Evolutionary conservation across 2,888 invertebrate genomes (phyloP), one percentile per base, ranked within the genome.

Genomic region (Stramonita haemastoma): DNA sequence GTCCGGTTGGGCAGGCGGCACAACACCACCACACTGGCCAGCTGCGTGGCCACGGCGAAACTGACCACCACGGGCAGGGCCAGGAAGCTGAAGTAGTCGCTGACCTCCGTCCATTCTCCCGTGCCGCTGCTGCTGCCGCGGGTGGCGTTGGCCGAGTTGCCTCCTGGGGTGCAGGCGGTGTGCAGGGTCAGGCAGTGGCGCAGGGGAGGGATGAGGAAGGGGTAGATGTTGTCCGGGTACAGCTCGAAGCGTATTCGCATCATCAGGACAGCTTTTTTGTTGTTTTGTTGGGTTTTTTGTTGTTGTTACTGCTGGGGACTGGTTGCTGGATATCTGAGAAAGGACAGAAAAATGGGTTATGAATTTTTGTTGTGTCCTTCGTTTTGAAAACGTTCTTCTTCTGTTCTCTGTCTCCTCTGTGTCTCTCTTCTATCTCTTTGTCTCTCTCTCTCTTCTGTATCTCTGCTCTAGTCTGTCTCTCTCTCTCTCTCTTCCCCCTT

Each of bases 21-120:
- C 56, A 95, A 90, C n/a, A 95, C 94, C 29, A 94, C 90, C n/a
- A 95, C 91, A 90, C 94, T 95, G 87, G 95, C 91, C 70, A 95
- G 81, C 87, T 95, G 94, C 29, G 93, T 93, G 56, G 95, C 89
- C 57, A 95, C 89, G 22, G 95, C 94, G 87, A 94, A 93, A 13
- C 90, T 89, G 19, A 95, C 90, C 70, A 95, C 93, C 66, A 94
- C 92, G 13, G 95, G 95, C 70, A 95, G 92, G 57, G 94, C 93
- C 26, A 94, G 92, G 89, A 93, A 95, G 87, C 94, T 94, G 89
- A 94, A 93, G 88, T 94, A 93, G 90, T 94, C 94, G 26, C 92
- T 92, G 66, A 94, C 92, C 85, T 93, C 94, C 90, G 93, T 93
- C 94, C 94, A 94, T 88, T 92, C 91, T 29, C 87, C 88, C 17